Evolutionary conservation across 2,888 invertebrate species (phyloP).

Genomic region (Erebia aethiops): DNA sequence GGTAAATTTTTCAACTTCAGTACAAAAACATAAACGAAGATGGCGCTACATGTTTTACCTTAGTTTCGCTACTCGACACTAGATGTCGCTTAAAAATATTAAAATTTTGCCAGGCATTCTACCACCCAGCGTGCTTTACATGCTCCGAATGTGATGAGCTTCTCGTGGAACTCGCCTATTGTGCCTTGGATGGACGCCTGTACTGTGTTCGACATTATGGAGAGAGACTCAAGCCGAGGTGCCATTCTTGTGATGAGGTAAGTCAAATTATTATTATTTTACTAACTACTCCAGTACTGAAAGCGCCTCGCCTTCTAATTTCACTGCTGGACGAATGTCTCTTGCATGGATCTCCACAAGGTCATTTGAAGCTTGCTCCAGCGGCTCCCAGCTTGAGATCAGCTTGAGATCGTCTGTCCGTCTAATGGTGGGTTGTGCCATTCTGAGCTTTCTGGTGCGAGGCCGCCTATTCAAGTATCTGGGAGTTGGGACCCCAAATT

Average conservation of each 20-base stretch:
- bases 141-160: conserved; percentile 95
- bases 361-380: too few species aligned
- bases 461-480: too few species aligned
- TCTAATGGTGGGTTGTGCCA: too few species aligned
- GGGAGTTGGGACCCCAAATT: too few species aligned
- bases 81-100: conserved; percentile 48
- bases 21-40: background rate
- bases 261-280: conserved; percentile 60
- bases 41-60: background rate
- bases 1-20: background rate
- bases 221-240: conserved; percentile 96
- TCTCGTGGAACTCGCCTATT: conserved; percentile 98
- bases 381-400: too few species aligned
- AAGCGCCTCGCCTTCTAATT: too few species aligned
- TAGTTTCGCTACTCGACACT: conserved; percentile 41
- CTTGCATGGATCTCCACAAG: too few species aligned
- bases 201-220: conserved; percentile 98
- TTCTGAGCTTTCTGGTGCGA: too few species aligned
- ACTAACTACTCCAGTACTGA: background rate
- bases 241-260: conserved; percentile 99
- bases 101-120: conserved; percentile 79
- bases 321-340: too few species aligned
- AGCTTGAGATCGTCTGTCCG: too few species aligned
- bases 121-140: conserved; percentile 97
- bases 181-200: conserved; percentile 92